These are phyloP conservation scores for Silvanus unidentatus DNA, from an alignment of 2,888 invertebrate species.

Conservation along the genomic window DNA sequence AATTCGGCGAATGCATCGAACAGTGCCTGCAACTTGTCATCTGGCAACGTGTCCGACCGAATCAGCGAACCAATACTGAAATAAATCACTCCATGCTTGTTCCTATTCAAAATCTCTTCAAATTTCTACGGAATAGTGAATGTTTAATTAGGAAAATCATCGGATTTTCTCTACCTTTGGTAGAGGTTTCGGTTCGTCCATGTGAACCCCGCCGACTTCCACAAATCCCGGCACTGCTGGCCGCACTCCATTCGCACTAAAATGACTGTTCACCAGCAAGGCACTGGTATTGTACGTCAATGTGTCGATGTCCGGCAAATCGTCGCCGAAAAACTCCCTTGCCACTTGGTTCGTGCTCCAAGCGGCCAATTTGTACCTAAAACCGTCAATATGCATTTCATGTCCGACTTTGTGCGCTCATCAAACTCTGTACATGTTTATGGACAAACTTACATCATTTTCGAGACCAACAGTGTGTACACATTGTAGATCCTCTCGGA, in stretches of 20 bases:
- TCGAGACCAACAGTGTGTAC: not conserved
- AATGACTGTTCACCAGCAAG: constrained; percentile 53
- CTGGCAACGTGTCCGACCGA: constrained; percentile 51
- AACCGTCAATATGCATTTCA: too few relatives aligned
- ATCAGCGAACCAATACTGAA: constrained; percentile 58
- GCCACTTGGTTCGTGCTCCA: constrained; percentile 43
- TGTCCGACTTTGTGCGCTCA: too few relatives aligned
- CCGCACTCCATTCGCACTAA: constrained; percentile 52
- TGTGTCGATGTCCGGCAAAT: constrained; percentile 45
- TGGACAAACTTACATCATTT: constrained; percentile 4
- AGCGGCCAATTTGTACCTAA: constrained; percentile 17
- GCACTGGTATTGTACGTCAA: constrained; percentile 51
- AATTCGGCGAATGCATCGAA: constrained; percentile 50
- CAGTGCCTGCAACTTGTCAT: constrained; percentile 46
- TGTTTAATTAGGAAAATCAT: not conserved
- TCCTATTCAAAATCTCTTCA: constrained; percentile 18
- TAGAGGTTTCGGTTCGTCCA: constrained; percentile 44
- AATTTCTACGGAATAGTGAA: constrained; percentile 18
- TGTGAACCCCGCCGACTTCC: constrained; percentile 55
- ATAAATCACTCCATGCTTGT: constrained; percentile 52
- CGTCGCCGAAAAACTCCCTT: constrained; percentile 49
- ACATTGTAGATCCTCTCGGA: constrained; percentile 48
- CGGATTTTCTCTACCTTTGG: constrained; percentile 48
- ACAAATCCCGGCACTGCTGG: constrained; percentile 52
- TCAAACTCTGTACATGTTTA: too few relatives aligned